Evolutionary conservation across 2,888 invertebrate species (phyloP).

Genomic region (Cantharis nigra): DNA sequence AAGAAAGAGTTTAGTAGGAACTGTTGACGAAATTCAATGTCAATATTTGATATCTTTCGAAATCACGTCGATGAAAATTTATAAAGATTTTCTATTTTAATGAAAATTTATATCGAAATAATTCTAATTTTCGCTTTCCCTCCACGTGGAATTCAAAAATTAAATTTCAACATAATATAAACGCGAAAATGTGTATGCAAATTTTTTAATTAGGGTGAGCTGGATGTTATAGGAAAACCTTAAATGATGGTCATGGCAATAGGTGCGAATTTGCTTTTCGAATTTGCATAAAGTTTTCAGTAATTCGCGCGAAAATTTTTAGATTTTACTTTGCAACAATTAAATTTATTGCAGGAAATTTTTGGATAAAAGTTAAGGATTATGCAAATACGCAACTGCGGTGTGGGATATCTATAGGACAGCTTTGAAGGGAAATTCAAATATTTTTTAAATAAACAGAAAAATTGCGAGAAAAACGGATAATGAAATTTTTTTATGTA

Average conservation of each 20-base stretch:
- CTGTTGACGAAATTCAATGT: not conserved
- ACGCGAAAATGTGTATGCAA: not conserved
- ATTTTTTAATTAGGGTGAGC: not conserved
- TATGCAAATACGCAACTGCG: not conserved
- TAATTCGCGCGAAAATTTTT: not conserved
- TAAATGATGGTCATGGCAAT: not conserved
- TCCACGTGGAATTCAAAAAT: not conserved
- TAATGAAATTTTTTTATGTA: not conserved
- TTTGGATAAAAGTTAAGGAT: not conserved
- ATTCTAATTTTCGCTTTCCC: not conserved
- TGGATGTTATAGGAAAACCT: not conserved
- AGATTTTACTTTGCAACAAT: not conserved
- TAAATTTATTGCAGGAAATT: not conserved
- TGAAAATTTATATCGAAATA: not conserved
- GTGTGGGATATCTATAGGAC: not conserved
- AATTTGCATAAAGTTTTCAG: not conserved
- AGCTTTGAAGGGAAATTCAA: not conserved
- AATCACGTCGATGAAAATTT: not conserved
- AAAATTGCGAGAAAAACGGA: not conserved
- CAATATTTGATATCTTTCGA: not conserved
- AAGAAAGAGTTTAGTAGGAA: slow-evolving; percentile 3
- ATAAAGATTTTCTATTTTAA: not conserved
- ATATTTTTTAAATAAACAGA: not conserved
- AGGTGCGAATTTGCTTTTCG: not conserved
- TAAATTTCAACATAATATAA: not conserved